Conservation (phyloP, 2,888 invertebrate genomes). For the Monoplex corrugatus region DNA sequence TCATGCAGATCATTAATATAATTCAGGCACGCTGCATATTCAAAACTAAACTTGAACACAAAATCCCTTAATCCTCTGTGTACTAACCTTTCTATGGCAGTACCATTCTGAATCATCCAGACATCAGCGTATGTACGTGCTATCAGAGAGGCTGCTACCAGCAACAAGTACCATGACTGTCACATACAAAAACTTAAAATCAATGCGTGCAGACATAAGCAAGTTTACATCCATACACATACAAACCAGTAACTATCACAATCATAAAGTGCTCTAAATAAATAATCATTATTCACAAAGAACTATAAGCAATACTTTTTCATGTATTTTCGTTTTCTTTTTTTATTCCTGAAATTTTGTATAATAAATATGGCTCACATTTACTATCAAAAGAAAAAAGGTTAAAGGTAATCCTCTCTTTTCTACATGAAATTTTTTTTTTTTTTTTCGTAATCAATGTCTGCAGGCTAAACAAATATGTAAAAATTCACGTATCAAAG, state of each 20-base stretch:
- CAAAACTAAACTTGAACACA: neutral
- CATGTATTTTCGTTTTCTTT: too few species aligned
- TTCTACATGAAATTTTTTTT: too few species aligned
- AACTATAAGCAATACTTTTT: neutral
- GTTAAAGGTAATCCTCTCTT: too few species aligned
- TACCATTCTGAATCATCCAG: slow-evolving; percentile 98
- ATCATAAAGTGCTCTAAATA: neutral
- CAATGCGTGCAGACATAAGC: too few species aligned
- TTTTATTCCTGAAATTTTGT: too few species aligned
- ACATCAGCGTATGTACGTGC: slow-evolving; percentile 96
- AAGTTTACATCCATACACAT: too few species aligned
- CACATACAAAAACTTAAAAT: slow-evolving; percentile 19
- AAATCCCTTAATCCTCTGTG: neutral
- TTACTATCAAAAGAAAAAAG: too few species aligned
- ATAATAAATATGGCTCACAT: too few species aligned
- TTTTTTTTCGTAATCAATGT: neutral
- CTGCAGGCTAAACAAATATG: neutral
- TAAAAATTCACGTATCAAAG: too few species aligned
- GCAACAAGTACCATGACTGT: slow-evolving; percentile 78
- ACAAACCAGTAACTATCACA: too few species aligned
- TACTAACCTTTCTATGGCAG: slow-evolving; percentile 91
- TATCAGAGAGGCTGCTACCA: slow-evolving; percentile 89
- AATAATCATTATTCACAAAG: neutral
- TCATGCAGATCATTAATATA: too few species aligned
- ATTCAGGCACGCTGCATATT: too few species aligned